These are phyloP conservation scores for Desmophyllum pertusum DNA, from an alignment of 92 coral and sea anemone genomes.

Conservation along the genomic window DNA sequence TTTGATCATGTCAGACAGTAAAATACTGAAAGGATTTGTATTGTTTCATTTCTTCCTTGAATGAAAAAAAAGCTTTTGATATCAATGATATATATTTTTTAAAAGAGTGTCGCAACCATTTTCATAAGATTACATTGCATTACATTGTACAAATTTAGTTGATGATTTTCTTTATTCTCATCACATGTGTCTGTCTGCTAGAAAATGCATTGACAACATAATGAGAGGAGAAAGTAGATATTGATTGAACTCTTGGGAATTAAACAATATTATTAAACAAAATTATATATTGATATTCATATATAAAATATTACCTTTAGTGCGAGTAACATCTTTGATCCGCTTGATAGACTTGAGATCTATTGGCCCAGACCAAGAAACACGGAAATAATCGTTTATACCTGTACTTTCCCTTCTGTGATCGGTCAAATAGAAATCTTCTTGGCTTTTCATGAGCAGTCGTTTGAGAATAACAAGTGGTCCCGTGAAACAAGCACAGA, in stretches of 20 bases:
- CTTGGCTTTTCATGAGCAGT: slow-evolving; percentile 50
- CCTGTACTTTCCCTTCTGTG: neutral
- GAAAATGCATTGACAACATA: neutral
- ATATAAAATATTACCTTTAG: slow-evolving; percentile 68
- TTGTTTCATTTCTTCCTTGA: no score
- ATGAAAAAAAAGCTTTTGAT: no score
- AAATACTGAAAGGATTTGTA: no score
- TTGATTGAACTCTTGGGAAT: neutral
- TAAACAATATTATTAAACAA: neutral
- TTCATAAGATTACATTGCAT: no score
- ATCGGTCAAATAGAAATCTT: neutral
- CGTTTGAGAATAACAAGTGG: slow-evolving; percentile 69
- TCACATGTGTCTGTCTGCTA: neutral
- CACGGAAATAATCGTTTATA: slow-evolving; percentile 27
- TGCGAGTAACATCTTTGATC: slow-evolving; percentile 83
- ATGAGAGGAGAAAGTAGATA: neutral
- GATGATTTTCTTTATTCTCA: neutral
- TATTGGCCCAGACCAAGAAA: slow-evolving; percentile 80
- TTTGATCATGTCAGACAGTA: no score
- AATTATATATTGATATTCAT: no score
- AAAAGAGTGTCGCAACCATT: neutral
- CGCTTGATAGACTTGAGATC: slow-evolving; percentile 77
- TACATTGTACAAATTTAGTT: neutral
- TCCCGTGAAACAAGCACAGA: slow-evolving; percentile 73
- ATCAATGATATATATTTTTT: no score